Base-by-base conservation (phyloP, 2,888 invertebrate species). In the Idaea dimidiata region DNA sequence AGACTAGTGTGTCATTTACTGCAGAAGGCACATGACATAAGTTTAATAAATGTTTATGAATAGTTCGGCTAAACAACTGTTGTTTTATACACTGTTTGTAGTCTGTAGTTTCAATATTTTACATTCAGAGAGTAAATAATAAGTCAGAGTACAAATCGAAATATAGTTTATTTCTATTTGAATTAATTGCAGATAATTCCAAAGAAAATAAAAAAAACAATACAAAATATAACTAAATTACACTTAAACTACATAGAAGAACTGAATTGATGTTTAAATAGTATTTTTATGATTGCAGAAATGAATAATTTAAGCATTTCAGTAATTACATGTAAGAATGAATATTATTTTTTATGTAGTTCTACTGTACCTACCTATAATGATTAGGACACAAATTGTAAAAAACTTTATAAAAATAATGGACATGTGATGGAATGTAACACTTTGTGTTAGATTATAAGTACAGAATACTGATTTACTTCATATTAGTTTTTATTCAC, bases 211-310 rank as follows among this genome's bases (percentile, higher is more conserved):
- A 79, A 75, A 76, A 80, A 81, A 80, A 77, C 78, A 79, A 82
- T 82, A 87, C 84, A 87, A 84, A 83, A 83, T 81, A 84, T 79
- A 85, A 86, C 81, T 86, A 86, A 85, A 83, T 86, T 87, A 88
- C 78, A 80, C 84, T 85, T 87, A 86, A 70, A 76, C 78, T 84
- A 83, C 75, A 72, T 71, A 70, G 80, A 81, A 76, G 69, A 68
- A 66, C 58, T 59, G 60, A 62, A 63, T 61, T 59, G 54, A 32
- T 64, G 65, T 43, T 62, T 17, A 58, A 43, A 60, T 62, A 56
- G 57, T 54, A 65, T 59, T n/a, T 43, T 60, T 63, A 58, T 56
- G 53, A 61, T 57, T 54, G 57, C 43, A 10, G 43, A 43, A 43
- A 56, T 32, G 56, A 59, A 62, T 62, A 57, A 31, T 55, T 24